These are phyloP conservation scores for Agonopterix subpropinquella DNA, from an alignment of 2,888 invertebrate genomes.

Conservation along the genomic window DNA sequence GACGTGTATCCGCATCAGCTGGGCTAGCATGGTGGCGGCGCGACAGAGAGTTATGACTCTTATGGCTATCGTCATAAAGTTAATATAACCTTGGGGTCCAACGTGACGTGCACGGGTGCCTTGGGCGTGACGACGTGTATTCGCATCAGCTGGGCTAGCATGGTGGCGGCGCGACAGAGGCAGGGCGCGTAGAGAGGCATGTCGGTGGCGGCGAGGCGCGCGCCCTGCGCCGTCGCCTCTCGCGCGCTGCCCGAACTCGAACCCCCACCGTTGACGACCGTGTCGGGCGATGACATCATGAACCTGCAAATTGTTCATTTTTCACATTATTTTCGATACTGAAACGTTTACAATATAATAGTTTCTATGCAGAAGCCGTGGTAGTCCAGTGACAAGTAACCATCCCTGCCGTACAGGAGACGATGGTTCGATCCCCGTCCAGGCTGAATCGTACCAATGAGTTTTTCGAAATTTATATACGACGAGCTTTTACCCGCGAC, in stretches of 20 bases:
- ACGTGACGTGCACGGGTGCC: slow-evolving; percentile 91
- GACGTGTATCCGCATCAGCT: slow-evolving; percentile 48
- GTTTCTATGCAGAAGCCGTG: too few relatives aligned
- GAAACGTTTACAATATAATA: too few relatives aligned
- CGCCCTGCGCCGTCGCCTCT: slow-evolving; percentile 84
- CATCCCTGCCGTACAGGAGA: too few relatives aligned
- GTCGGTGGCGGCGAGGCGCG: slow-evolving; percentile 88
- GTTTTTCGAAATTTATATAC: too few relatives aligned
- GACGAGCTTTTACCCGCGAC: too few relatives aligned
- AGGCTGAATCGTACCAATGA: too few relatives aligned
- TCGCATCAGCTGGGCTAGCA: slow-evolving; percentile 39
- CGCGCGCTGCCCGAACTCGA: slow-evolving; percentile 77
- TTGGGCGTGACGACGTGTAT: slow-evolving; percentile 82
- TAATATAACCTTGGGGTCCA: slow-evolving; percentile 81
- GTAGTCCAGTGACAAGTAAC: too few relatives aligned
- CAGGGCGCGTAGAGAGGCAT: slow-evolving; percentile 79
- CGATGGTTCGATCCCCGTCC: too few relatives aligned
- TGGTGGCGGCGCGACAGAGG: slow-evolving; percentile 33
- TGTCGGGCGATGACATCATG: slow-evolving; percentile 92
- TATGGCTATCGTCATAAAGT: background rate
- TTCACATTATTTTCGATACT: too few relatives aligned
- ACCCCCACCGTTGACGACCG: slow-evolving; percentile 86
- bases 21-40: slow-evolving; percentile 26
- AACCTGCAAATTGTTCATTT: slow-evolving; percentile 27
- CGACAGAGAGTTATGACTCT: too few relatives aligned